Conservation (phyloP, 2,797 vertebrate species). For the Hozukius guyotensis region DNA sequence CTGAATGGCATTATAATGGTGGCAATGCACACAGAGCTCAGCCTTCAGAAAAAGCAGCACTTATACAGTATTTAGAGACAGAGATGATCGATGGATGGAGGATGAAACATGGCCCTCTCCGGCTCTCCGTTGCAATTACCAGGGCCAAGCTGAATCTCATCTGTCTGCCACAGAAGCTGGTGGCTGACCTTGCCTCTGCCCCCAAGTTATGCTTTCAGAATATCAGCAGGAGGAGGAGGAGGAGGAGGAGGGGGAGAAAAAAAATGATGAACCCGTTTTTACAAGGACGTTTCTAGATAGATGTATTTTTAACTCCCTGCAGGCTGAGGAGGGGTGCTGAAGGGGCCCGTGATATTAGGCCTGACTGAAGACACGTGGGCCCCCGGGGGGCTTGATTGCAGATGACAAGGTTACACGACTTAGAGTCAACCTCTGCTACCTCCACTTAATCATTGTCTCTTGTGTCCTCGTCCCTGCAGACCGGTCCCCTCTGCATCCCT, state of each 20-base stretch:
- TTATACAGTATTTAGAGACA: slow-evolving; percentile 48
- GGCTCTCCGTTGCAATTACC: slow-evolving; percentile 53
- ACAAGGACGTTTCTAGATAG: slow-evolving; percentile 81
- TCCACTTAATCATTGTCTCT: slow-evolving; percentile 84
- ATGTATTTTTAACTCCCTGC: slow-evolving; percentile 82
- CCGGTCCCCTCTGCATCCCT: slow-evolving; percentile 29
- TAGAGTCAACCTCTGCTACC: slow-evolving; percentile 82
- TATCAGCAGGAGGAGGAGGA: slow-evolving; percentile 52
- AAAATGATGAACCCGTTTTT: slow-evolving; percentile 79
- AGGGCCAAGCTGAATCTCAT: slow-evolving; percentile 75
- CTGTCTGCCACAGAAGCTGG: slow-evolving; percentile 67
- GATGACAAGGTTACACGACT: slow-evolving; percentile 87
- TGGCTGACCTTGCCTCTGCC: slow-evolving; percentile 79
- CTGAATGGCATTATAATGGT: slow-evolving; percentile 29
- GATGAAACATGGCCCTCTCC: slow-evolving; percentile 45
- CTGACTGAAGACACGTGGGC: slow-evolving; percentile 71
- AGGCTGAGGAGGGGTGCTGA: slow-evolving; percentile 58
- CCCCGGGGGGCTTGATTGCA: slow-evolving; percentile 76
- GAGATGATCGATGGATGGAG: slow-evolving; percentile 61
- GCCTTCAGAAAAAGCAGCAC: slow-evolving; percentile 36
- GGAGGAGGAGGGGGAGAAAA: not conserved
- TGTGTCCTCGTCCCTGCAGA: slow-evolving; percentile 62
- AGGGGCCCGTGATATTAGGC: slow-evolving; percentile 68
- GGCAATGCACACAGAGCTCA: slow-evolving; percentile 10
- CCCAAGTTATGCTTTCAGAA: slow-evolving; percentile 81